Evolutionary conservation across 2,888 invertebrate genomes (phyloP), one percentile per base, ranked within the genome.

Genomic region (Meta bourneti): DNA sequence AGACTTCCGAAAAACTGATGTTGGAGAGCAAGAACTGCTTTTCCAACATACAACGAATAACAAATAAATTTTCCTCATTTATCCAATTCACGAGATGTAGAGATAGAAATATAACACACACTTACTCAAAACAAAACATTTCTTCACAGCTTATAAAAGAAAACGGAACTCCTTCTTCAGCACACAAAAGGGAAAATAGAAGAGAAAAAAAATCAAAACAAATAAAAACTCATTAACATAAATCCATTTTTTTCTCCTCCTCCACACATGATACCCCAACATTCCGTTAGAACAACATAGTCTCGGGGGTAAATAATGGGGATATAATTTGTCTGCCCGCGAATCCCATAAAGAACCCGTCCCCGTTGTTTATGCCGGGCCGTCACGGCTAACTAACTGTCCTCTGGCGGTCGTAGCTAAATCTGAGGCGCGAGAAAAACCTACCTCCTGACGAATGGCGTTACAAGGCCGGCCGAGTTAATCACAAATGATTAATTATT

Each of bases 401-500:
- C 85, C 49, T 77, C 34, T 34, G 34, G 34, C 34, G 4, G 34
- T 34, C 34, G 74, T n/a, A n/a, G 85, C 84, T 74, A 80, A 88
- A 83, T 83, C 91, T 74, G 75, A 70, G 82, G 52, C 71, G 69
- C 51, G 61, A 48, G 70, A 88, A 91, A 88, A 83, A 88, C 87
- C 72, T 19, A 51, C 51, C 13, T 7, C 49, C 79, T 83, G 91
- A 91, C 70, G 87, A 71, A 91, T 91, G 91, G 91, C 54, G 83
- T 9, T 54, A 72, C 87, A 74, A 74, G 83, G 48, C 78, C 81
- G 34, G 49, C 34, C 0, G 83, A 87, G 83, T 91, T 91, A 91
- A 91, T 91, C 91, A 91, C 78, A 69, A 77, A 91, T 79, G 91
- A 91, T 91, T 91, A 87, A 91, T 91, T 91, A 78, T 19, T 51